Percentiles rank a stretch among this genome's conserved stretches.
Conservation (phyloP, 2,113 vertebrate species). For the Cnemophilus loriae region DNA sequence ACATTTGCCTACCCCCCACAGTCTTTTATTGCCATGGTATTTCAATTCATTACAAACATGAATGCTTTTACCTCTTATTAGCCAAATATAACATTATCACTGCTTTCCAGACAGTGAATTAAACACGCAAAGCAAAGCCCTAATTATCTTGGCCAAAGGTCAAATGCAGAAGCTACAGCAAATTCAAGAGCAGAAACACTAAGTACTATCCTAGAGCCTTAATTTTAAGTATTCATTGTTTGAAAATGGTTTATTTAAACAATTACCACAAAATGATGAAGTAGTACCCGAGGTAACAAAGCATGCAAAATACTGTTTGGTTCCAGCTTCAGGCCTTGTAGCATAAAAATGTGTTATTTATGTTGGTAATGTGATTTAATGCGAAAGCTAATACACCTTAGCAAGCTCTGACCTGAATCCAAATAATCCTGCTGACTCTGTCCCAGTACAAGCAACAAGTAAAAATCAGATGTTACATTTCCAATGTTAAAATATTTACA, state of each 20-base stretch:
- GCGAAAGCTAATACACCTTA: not conserved
- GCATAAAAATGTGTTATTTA: not conserved
- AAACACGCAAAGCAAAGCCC: not conserved
- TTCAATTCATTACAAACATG: not conserved
- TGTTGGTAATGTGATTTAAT: not conserved
- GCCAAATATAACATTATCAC: not conserved
- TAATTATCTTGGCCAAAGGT: not conserved
- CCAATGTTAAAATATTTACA: not conserved
- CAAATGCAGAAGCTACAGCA: not conserved
- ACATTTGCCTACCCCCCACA: not conserved
- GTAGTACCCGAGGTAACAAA: not conserved
- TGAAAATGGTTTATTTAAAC: not conserved
- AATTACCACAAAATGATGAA: not conserved
- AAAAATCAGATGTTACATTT: not conserved
- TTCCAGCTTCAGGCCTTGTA: not conserved
- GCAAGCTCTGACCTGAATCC: not conserved
- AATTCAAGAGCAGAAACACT: not conserved
- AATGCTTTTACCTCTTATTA: not conserved
- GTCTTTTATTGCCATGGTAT: not conserved
- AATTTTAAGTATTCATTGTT: not conserved
- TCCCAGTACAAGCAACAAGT: not conserved
- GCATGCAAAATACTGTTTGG: not conserved
- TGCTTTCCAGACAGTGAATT: not conserved
- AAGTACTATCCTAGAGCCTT: not conserved
- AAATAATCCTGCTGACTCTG: not conserved